Conservation (phyloP, 1,140 invertebrate genomes). For the Drosophila prosaltans region DNA sequence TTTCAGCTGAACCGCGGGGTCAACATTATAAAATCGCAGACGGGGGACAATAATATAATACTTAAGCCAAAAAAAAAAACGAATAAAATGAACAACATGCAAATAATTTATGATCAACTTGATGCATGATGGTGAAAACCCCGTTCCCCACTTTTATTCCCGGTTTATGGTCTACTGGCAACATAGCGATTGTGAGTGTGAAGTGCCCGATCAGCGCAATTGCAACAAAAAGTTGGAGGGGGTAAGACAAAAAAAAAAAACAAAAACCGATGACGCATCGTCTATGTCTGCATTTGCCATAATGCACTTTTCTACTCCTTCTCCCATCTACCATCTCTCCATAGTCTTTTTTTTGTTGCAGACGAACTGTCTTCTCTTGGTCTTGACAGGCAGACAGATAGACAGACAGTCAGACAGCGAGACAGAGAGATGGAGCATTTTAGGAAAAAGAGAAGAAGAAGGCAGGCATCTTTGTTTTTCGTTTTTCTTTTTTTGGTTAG, state of each 20-base stretch:
- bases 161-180: constrained; percentile 16
- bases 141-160: constrained; percentile 46
- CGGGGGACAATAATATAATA: constrained; percentile 24
- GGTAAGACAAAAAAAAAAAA: constrained; percentile 23
- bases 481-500: constrained; percentile 31
- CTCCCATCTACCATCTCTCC: neutral
- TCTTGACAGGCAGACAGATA: constrained; percentile 6
- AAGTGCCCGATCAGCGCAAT: constrained; percentile 70
- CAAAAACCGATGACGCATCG: constrained; percentile 65
- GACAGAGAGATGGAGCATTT: constrained; percentile 1
- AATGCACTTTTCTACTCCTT: constrained; percentile 54
- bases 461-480: neutral
- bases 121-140: constrained; percentile 61
- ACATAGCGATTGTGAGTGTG: constrained; percentile 40
- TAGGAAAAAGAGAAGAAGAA: neutral
- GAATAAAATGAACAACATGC: constrained; percentile 54
- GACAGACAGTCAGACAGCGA: constrained; percentile 4
- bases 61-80: constrained; percentile 32
- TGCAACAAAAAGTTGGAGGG: constrained; percentile 38
- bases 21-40: constrained; percentile 76
- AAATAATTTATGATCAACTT: constrained; percentile 78
- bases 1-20: constrained; percentile 70
- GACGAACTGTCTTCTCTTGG: constrained; percentile 61
- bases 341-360: constrained; percentile 24
- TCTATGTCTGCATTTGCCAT: constrained; percentile 66